A percentile compares a stretch with the other conserved stretches of the same genome.
Conservation (phyloP, 2,797 vertebrate genomes). For the Catharus ustulatus region DNA sequence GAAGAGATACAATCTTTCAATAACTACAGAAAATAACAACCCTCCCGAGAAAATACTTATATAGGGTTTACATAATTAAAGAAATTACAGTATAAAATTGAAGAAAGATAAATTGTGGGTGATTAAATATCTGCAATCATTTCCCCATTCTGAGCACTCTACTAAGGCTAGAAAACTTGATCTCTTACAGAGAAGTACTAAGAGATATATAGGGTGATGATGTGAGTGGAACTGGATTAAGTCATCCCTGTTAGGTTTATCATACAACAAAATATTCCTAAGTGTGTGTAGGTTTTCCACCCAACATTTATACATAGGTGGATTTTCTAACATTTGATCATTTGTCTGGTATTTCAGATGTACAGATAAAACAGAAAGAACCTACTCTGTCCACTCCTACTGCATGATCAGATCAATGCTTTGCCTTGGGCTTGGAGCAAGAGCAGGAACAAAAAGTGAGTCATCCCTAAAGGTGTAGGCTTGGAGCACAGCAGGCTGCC, state of each 20-base stretch:
- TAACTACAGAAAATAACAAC: neutral
- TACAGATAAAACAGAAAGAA: conserved; percentile 23
- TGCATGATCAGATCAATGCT: conserved; percentile 14
- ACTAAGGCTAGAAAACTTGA: neutral
- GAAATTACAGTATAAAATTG: neutral
- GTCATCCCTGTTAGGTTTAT: neutral
- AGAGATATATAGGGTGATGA: neutral
- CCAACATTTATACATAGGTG: accelerated
- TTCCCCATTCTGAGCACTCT: neutral
- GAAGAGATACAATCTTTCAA: neutral
- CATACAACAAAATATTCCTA: neutral
- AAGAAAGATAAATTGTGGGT: neutral
- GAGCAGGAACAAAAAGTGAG: conserved; percentile 23
- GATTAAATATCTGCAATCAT: neutral
- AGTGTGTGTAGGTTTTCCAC: neutral
- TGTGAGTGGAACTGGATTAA: neutral
- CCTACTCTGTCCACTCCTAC: conserved; percentile 36
- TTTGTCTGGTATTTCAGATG: neutral
- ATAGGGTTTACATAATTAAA: neutral
- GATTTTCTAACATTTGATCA: neutral
- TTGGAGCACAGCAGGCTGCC: conserved; percentile 36
- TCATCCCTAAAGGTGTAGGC: conserved; percentile 37
- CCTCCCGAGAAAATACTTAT: neutral
- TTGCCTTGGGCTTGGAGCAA: conserved; percentile 11
- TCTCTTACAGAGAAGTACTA: neutral